Evolutionary conservation across 2,113 vertebrate species (phyloP).

Genomic region (Daubentonia madagascariensis): DNA sequence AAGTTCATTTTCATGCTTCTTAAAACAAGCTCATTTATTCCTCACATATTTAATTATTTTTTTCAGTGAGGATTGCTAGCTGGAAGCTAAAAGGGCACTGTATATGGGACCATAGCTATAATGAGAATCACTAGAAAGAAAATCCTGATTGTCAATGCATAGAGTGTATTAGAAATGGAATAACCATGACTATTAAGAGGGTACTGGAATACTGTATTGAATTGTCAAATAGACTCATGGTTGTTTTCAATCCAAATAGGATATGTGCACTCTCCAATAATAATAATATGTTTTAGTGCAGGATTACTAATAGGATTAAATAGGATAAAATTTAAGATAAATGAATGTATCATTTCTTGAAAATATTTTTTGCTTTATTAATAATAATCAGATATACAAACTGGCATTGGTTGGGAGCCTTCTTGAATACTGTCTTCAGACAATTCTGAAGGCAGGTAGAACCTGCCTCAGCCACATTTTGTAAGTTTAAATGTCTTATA

Average conservation of each 20-base stretch:
- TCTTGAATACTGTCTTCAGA: neutral
- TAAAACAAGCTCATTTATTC: constrained; percentile 42
- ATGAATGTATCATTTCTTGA: neutral
- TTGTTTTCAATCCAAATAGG: neutral
- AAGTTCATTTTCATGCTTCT: constrained; percentile 13
- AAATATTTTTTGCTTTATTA: constrained; percentile 22
- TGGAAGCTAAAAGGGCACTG: neutral
- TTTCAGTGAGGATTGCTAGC: neutral
- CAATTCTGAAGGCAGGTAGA: neutral
- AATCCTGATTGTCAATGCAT: neutral
- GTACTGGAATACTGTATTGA: neutral
- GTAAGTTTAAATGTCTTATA: neutral
- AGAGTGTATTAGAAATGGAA: neutral
- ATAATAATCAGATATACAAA: neutral
- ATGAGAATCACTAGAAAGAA: neutral
- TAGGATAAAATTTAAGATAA: constrained; percentile 13
- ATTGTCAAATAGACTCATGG: neutral
- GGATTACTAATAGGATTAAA: neutral
- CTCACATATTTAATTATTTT: constrained; percentile 20
- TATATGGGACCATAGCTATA: neutral
- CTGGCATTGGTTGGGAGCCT: neutral
- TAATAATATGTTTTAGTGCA: neutral
- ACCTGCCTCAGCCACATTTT: neutral
- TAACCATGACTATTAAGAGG: neutral
- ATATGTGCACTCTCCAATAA: neutral